These are phyloP conservation scores for Corydoras maculifer DNA, from an alignment of 2,113 vertebrate genomes.

Conservation along the genomic window DNA sequence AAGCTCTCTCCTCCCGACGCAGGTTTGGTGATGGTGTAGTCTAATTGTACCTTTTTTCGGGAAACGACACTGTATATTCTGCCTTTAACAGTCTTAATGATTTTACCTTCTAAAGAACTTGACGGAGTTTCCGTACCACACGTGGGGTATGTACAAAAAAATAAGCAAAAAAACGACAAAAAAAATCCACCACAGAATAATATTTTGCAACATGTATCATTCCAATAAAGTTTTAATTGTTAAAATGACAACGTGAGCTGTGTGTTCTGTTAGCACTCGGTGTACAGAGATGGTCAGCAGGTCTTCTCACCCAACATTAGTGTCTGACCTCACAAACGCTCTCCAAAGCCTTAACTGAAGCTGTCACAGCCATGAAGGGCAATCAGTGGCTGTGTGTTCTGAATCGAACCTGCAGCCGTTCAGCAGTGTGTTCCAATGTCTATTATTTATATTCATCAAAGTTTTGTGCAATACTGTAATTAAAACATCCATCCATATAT, in stretches of 20 bases:
- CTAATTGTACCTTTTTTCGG: conserved; percentile 68
- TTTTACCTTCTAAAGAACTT: conserved; percentile 76
- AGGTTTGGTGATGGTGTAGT: conserved; percentile 74
- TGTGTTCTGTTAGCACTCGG: background rate
- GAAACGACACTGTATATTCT: conserved; percentile 75
- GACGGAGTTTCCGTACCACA: conserved; percentile 74
- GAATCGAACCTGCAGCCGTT: too few relatives aligned
- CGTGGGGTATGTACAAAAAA: conserved; percentile 70
- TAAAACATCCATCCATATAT: too few relatives aligned
- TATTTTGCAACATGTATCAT: conserved; percentile 83
- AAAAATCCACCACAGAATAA: conserved; percentile 68
- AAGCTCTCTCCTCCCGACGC: conserved; percentile 64
- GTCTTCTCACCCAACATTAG: too few relatives aligned
- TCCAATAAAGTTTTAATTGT: conserved; percentile 83
- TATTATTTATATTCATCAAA: too few relatives aligned
- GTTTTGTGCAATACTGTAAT: too few relatives aligned
- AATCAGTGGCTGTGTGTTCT: too few relatives aligned
- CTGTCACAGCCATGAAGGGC: too few relatives aligned
- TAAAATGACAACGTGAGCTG: conserved; percentile 58
- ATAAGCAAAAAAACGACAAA: conserved; percentile 18
- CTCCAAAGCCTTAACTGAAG: too few relatives aligned
- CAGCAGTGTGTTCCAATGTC: too few relatives aligned
- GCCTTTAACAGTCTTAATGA: conserved; percentile 79
- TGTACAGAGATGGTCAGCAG: too few relatives aligned
- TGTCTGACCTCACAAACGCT: too few relatives aligned